These are phyloP conservation scores for Tenthredo amoena DNA, from an alignment of 2,888 invertebrate genomes.

Conservation along the genomic window DNA sequence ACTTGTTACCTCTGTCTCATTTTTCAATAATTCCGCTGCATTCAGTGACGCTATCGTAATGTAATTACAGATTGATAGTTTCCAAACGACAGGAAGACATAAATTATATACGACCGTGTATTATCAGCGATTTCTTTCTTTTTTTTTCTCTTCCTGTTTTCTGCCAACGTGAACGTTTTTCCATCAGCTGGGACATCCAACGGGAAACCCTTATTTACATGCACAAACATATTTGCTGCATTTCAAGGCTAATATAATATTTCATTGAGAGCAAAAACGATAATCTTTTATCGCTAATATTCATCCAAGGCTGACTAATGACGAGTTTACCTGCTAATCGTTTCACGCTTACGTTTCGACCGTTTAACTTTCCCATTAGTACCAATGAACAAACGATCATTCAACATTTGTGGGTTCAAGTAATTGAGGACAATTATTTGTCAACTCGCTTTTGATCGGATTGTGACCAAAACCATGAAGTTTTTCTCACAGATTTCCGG, in stretches of 20 bases:
- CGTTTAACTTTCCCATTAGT: constrained; percentile 9
- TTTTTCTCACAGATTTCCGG: neutral
- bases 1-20: neutral
- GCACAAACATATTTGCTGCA: neutral
- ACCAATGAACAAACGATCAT: neutral
- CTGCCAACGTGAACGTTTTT: neutral
- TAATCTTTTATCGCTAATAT: neutral
- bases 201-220: neutral
- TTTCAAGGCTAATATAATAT: neutral
- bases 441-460: neutral
- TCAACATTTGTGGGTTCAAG: neutral
- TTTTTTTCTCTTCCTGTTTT: neutral
- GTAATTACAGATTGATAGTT: neutral
- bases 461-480: neutral
- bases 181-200: neutral
- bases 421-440: neutral
- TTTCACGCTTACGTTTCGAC: neutral
- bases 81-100: neutral
- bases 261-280: neutral
- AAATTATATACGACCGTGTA: neutral
- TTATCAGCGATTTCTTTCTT: neutral
- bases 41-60: neutral
- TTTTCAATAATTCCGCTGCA: neutral
- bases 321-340: neutral
- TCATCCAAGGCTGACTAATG: neutral